A percentile compares a stretch with the other conserved stretches of the same genome.
These are phyloP conservation scores for Pseudomyrmex sp. DNA, from an alignment of 1,140 invertebrate species.

Conservation along the genomic window DNA sequence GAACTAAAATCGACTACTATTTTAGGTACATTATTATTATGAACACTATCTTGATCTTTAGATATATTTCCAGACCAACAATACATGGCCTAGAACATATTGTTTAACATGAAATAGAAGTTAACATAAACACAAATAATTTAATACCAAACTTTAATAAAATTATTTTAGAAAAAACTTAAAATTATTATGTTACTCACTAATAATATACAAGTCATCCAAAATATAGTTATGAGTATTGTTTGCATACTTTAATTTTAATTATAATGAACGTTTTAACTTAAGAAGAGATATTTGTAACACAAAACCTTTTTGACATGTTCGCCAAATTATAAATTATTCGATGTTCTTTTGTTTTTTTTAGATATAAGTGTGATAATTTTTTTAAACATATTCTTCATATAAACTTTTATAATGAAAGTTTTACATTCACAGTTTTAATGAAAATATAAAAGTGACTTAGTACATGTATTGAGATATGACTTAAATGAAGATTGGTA, in stretches of 20 bases:
- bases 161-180: no score
- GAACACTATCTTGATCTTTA: neutral
- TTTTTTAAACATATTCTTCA: slow-evolving; percentile 6
- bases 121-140: neutral
- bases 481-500: neutral
- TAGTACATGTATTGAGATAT: no score
- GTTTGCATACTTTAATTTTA: slow-evolving; percentile 24
- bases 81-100: slow-evolving; percentile 45
- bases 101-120: neutral
- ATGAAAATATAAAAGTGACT: no score
- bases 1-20: slow-evolving; percentile 51
- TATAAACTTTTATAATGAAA: neutral
- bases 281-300: neutral
- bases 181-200: slow-evolving; percentile 49
- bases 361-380: slow-evolving; percentile 14
- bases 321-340: slow-evolving; percentile 25
- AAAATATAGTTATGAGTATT: slow-evolving; percentile 58
- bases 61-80: slow-evolving; percentile 47
- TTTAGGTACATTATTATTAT: slow-evolving; percentile 30
- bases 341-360: slow-evolving; percentile 22
- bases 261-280: slow-evolving; percentile 13
- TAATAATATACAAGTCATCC: slow-evolving; percentile 67
- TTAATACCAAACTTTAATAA: neutral
- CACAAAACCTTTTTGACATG: slow-evolving; percentile 24
- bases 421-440: no score